phyloP scores from a whole-genome alignment of 2,113 vertebrate genomes.

The Catharus fuscescens region DNA sequence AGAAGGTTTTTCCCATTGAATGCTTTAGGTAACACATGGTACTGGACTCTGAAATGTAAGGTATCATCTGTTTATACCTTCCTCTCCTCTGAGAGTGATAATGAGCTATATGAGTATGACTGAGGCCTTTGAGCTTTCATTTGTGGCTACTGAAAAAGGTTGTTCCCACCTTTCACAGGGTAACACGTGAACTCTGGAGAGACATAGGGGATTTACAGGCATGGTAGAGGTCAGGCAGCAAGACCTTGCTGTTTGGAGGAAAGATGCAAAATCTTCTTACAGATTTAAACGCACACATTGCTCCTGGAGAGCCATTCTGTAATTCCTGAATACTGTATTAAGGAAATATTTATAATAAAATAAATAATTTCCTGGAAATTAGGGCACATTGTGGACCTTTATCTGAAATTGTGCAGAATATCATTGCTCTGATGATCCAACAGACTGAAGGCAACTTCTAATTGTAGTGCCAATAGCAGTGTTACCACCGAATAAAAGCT shows the following conservation, averaged over 20 bases:
- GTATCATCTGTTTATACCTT: background rate
- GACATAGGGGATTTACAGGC: background rate
- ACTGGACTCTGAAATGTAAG: background rate
- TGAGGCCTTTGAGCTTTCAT: background rate
- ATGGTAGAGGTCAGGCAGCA: background rate
- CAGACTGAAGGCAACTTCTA: background rate
- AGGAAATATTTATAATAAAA: constrained; percentile 56
- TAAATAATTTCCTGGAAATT: constrained; percentile 52
- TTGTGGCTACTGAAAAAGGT: background rate
- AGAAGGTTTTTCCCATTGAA: background rate
- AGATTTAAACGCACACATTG: constrained; percentile 2
- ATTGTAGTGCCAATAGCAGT: background rate
- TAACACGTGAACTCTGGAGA: background rate
- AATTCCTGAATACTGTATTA: constrained; percentile 41
- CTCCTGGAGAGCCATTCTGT: constrained; percentile 19
- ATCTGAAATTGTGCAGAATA: constrained; percentile 15
- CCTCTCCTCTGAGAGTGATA: background rate
- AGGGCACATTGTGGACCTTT: constrained; percentile 24
- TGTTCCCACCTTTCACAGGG: background rate
- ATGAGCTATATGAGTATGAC: background rate
- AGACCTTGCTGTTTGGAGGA: background rate
- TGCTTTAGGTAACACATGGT: background rate
- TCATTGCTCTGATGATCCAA: constrained; percentile 19
- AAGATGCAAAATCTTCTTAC: background rate
- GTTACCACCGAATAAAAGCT: background rate